Evolutionary conservation across 2,797 vertebrate species (phyloP), one percentile per base, ranked within the genome.

Genomic region (Muscicapa comitata): DNA sequence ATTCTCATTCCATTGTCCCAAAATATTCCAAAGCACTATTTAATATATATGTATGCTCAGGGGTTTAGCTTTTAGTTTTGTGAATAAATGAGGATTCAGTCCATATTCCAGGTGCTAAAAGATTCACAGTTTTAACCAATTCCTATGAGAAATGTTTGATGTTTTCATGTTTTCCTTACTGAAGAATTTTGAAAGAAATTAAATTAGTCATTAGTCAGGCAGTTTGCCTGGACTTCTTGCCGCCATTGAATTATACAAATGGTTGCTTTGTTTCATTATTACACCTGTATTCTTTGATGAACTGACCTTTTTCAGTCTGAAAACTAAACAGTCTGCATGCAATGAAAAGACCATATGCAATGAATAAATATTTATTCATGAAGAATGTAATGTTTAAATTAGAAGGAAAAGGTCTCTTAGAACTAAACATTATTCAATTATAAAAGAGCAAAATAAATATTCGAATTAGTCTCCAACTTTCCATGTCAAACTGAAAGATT

Each of bases 281-380:
- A 20, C 89, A 95, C 79, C 91, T 94, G 62, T 23, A 66, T 79
- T 87, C 48, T 82, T 94, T 66, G 77, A 67, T 33, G 26, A 84
- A 63, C 25, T 88, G 91, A 77, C 53, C 35, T 91, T 93, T 94
- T 83, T 74, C 42, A 58, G 53, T 37, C 37, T 83, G 78, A 74
- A 93, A 95, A 83, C n/a, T 68, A 82, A 92, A 87, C 59, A 83
- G 35, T 83, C 68, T 95, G 57, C 38, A 33, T 78, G 63, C n/a
- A 94, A 83, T 74, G 57, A 89, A 83, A 93, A 87, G 65, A 94
- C 72, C 90, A 87, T 80, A 91, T 83, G 81, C 55, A 89, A 42
- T 33, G 78, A 77, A 77, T 94, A 96, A 96, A 93, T 88, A 94
- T 96, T 96, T 95, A 90, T 91, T 75, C 82, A 67, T 61, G 54